phyloP scores from a whole-genome alignment of 2,797 vertebrate species.

The Tachyglossus aculeatus region DNA sequence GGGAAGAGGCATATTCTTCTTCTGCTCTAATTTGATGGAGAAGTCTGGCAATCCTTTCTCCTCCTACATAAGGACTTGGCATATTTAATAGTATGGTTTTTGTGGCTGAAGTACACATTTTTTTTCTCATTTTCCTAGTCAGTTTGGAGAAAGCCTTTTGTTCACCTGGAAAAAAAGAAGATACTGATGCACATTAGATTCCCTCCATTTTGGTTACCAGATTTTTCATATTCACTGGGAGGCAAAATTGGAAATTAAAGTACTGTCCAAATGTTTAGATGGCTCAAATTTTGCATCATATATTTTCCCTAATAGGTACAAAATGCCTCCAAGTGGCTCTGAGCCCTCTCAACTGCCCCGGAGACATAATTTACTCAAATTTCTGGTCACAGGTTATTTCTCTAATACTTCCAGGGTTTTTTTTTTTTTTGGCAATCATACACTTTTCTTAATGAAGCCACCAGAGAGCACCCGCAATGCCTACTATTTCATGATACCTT shows the following conservation, averaged over 20 bases:
- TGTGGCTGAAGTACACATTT: neutral
- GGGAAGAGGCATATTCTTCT: too few relatives aligned
- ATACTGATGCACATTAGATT: neutral
- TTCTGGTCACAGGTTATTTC: neutral
- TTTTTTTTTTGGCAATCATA: neutral
- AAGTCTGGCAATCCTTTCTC: too few relatives aligned
- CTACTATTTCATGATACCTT: too few relatives aligned
- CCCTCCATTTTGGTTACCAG: neutral
- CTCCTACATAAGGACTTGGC: too few relatives aligned
- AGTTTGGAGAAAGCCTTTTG: conserved; percentile 6
- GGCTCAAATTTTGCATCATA: neutral
- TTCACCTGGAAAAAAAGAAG: neutral
- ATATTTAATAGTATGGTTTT: too few relatives aligned
- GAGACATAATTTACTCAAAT: neutral
- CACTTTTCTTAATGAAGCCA: neutral
- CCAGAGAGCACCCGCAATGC: too few relatives aligned
- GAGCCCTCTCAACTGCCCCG: neutral
- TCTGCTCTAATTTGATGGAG: too few relatives aligned
- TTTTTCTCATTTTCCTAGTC: neutral
- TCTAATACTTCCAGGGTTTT: neutral
- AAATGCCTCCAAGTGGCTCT: neutral
- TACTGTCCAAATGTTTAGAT: neutral
- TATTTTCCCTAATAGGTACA: neutral
- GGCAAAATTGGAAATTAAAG: neutral
- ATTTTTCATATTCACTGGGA: neutral